These are phyloP conservation scores for Daphoenositta chrysoptera DNA, from an alignment of 2,113 vertebrate genomes.

Conservation along the genomic window DNA sequence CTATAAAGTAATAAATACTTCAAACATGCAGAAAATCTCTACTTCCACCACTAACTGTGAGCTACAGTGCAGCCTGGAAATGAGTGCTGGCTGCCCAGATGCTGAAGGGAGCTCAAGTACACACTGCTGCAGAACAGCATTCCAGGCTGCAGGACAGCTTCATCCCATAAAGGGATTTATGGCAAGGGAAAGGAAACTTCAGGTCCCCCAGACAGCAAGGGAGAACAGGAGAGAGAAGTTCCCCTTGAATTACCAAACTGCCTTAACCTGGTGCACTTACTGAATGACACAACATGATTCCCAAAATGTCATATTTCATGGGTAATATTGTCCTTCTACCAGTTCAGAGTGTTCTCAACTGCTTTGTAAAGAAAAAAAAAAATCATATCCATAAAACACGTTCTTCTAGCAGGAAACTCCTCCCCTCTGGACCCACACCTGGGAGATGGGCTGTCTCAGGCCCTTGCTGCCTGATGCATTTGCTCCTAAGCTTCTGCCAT, in stretches of 20 bases:
- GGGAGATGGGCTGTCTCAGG: not conserved
- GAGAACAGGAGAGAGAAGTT: not conserved
- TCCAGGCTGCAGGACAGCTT: not conserved
- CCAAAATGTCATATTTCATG: not conserved
- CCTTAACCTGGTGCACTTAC: not conserved
- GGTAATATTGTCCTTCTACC: not conserved
- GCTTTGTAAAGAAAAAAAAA: not conserved
- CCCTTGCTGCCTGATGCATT: not conserved
- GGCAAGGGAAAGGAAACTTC: not conserved
- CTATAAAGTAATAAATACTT: not conserved
- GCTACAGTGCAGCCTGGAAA: not conserved
- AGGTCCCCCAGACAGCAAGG: not conserved
- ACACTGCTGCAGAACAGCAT: not conserved
- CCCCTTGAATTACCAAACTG: not conserved
- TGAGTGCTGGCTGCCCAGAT: not conserved
- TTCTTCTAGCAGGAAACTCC: not conserved
- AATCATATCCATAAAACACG: not conserved
- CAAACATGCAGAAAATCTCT: not conserved
- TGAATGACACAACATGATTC: not conserved
- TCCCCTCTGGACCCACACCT: not conserved
- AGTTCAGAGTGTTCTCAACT: not conserved
- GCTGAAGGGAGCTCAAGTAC: not conserved
- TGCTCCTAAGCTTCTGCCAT: not conserved
- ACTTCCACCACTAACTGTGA: not conserved
- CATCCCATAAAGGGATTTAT: not conserved